Conservation (phyloP, 2,888 invertebrate species). For the Drosophila maculinotata region DNA sequence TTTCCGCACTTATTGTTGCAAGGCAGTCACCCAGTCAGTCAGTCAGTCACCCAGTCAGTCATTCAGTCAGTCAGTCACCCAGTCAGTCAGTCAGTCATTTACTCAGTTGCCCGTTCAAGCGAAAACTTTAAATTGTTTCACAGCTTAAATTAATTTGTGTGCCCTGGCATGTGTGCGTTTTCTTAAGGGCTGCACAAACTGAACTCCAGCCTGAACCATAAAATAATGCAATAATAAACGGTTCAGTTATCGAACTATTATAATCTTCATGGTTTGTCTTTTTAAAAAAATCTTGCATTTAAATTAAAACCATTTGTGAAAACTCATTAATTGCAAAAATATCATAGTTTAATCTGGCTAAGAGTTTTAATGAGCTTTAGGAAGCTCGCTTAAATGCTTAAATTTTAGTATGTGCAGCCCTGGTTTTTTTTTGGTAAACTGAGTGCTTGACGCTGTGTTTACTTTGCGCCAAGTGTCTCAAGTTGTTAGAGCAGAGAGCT, state of each 20-base stretch:
- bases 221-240: constrained; percentile 15
- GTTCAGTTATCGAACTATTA: background rate
- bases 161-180: constrained; percentile 26
- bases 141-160: constrained; percentile 71
- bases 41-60: constrained; percentile 30
- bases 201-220: constrained; percentile 4
- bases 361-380: constrained; percentile 3
- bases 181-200: constrained; percentile 16
- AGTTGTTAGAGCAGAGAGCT: constrained; percentile 47
- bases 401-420: constrained; percentile 26
- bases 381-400: constrained; percentile 2
- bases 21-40: constrained; percentile 24
- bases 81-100: constrained; percentile 22
- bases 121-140: constrained; percentile 69
- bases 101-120: constrained; percentile 29
- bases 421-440: constrained; percentile 13
- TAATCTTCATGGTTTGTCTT: no score
- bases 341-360: no score
- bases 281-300: no score
- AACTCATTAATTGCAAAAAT: no score
- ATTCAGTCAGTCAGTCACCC: constrained; percentile 22
- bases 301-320: no score
- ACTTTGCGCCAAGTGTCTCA: constrained; percentile 55
- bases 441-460: constrained; percentile 46
- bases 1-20: constrained; percentile 66